Base-by-base conservation (phyloP, 2,797 vertebrate species). In the Austrolebias charrua region DNA sequence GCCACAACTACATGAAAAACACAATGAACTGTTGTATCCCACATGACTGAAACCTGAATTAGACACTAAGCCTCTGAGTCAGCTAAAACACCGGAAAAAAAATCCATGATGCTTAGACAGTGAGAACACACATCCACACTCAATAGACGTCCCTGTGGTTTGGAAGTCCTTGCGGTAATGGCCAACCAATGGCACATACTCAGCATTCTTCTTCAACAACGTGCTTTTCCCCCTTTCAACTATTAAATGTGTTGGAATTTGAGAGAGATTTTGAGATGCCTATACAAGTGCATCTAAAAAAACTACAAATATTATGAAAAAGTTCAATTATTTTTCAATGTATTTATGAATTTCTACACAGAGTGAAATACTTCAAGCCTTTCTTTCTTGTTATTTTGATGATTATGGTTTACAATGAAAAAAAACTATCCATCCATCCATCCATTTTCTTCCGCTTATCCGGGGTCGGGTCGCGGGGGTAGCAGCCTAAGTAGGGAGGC, bases 31-130 rank as follows among this genome's bases (percentile, higher is more conserved):
- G 59, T 66, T 66, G 54, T 43, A 62, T 44, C 51, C 66, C 55
- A 31, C 14, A 77, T 63, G 69, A 80, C 81, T 77, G 48, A 79
- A 74, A 24, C 73, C 64, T 60, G 73, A 85, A 88, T 86, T 77
- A 86, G 81, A 83, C 70, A 71, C 66, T 59, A 83, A 79, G 69
- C 76, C 59, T 75, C 80, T 88, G 79, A 90, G 73, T 90, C 88
- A 88, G 63, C 42, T 1, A 79, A 59, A 35, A 58, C 33, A 35
- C 6, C 0, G 10, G 9, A 49, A 49, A 35, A 56, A 46, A 64
- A 29, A 54, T 86, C 86, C 84, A 83, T 76, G 54, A 75, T 60
- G 54, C 63, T 73, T 69, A 55, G 46, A 79, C 60, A 66, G 51
- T 44, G 42, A 68, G 55, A 51, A 79, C 67, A 64, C 59, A 71